Conservation (phyloP, 2,797 vertebrate species). For the Rousettus madagascariensis region DNA sequence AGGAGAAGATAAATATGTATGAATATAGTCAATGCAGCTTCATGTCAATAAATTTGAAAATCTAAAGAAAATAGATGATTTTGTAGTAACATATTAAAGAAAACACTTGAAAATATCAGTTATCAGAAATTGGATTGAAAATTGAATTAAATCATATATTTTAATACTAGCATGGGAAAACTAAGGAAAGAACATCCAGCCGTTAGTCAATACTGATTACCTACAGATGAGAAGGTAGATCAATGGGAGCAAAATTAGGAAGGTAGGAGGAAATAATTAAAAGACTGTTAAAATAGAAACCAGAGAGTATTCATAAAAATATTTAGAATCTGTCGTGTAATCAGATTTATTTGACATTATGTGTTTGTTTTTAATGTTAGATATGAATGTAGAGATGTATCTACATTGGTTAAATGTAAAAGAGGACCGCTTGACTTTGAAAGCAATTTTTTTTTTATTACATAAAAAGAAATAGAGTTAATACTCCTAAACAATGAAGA, state of each 20-base stretch:
- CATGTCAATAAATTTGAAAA: background rate
- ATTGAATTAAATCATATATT: background rate
- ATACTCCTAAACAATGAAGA: background rate
- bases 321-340: background rate
- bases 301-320: background rate
- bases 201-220: background rate
- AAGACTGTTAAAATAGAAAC: background rate
- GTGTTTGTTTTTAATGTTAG: background rate
- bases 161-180: background rate
- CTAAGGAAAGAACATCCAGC: background rate
- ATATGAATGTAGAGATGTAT: background rate
- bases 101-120: background rate
- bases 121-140: background rate
- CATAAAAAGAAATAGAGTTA: background rate
- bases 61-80: background rate
- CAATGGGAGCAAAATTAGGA: background rate
- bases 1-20: background rate
- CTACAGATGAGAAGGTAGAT: background rate
- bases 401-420: background rate
- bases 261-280: background rate
- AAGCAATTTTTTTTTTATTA: background rate
- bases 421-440: background rate
- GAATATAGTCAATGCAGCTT: background rate
- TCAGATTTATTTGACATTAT: background rate
- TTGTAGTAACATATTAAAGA: background rate